Base-by-base conservation (phyloP, 2,888 invertebrate genomes). In the Thecocarcelia acutangulata region DNA sequence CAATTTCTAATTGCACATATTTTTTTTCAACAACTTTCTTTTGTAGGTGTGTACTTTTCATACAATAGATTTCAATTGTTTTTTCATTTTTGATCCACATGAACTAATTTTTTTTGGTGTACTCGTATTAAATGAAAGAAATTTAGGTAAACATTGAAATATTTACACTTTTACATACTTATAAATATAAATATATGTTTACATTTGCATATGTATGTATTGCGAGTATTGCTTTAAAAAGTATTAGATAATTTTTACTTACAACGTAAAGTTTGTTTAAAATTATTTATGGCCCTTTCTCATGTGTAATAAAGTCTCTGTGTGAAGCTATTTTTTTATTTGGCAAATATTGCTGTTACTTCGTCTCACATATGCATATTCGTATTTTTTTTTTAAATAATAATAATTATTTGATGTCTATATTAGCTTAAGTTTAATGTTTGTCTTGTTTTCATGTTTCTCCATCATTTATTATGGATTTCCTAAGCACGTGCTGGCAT, bases 11-110 rank as follows among this genome's bases (percentile, higher is more conserved):
- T 33, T 33, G 6, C 9, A 19, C n/a, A 1, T 28, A 24, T 59
- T n/a, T n/a, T 52, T 59, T n/a, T n/a, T 52, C 5, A 17, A 44
- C 5, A 4, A 42, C 68, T 76, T 76, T 68, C 75, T 61, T 76
- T 76, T 9, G 44, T 52, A 54, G 54, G 61, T 61, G 68, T 44
- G 61, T 8, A 33, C 8, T 33, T 8, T 9, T 9, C 33, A 33
- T 9, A 8, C 33, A 33, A 8, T 6, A 9, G 33, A 33, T 8
- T 8, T 33, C 33, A 33, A 9, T 33, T 33, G 33, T 9, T 33
- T 3, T 33, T 33, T 3, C 8, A 6, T 33, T 28, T 28, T 28
- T 6, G 3, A 4, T 6, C 6, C 28, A 28, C n/a, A n/a, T n/a
- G n/a, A n/a, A n/a, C n/a, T n/a, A n/a, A n/a, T n/a, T n/a, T n/a